phyloP scores from a whole-genome alignment of 2,797 vertebrate species.

The Muraenolepis orangiensis region DNA sequence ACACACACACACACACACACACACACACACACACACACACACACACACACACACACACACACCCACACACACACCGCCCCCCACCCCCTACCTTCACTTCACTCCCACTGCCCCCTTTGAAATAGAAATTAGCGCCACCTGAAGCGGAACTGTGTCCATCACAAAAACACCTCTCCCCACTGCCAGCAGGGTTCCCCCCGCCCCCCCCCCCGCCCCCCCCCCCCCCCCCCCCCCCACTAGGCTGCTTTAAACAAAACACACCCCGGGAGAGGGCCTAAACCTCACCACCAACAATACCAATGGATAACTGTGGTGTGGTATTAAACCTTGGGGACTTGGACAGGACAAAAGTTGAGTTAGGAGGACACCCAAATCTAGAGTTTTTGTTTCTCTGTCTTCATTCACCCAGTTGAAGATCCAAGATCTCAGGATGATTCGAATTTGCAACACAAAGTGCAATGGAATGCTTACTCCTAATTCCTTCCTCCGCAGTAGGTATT shows the following conservation, averaged over 20 bases:
- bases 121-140: constrained; percentile 71
- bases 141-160: constrained; percentile 73
- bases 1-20: constrained; percentile 5
- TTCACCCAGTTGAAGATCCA: too few relatives aligned
- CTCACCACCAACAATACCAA: constrained; percentile 50
- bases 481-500: too few relatives aligned
- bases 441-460: too few relatives aligned
- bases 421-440: too few relatives aligned
- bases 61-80: constrained; percentile 3
- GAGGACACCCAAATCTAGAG: too few relatives aligned
- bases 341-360: background rate
- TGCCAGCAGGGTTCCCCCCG: constrained; percentile 72
- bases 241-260: constrained; percentile 71
- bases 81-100: constrained; percentile 27
- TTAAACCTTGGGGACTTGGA: background rate
- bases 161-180: constrained; percentile 60
- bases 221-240: constrained; percentile 48
- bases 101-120: constrained; percentile 34
- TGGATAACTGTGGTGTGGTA: constrained; percentile 42
- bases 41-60: constrained; percentile 1
- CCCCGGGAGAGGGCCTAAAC: constrained; percentile 41
- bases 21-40: background rate
- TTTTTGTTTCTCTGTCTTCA: too few relatives aligned
- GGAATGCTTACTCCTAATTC: too few relatives aligned
- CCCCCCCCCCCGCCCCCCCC: constrained; percentile 52